Conservation (phyloP, 2,797 vertebrate genomes). For the Botia kubotai region DNA sequence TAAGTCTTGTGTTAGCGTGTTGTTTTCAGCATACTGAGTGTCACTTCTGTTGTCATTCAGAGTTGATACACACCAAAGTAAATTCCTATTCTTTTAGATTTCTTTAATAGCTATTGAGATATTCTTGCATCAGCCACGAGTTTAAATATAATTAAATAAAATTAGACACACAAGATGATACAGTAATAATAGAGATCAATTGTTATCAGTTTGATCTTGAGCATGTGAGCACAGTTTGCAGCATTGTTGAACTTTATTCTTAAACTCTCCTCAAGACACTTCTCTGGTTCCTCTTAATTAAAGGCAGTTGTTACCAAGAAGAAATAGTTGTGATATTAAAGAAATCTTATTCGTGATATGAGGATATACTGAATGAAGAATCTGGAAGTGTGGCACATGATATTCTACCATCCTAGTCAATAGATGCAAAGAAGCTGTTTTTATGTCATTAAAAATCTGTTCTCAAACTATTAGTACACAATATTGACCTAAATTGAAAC, state of each 20-base stretch:
- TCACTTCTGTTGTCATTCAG: not conserved
- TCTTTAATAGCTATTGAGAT: not conserved
- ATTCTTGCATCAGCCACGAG: not conserved
- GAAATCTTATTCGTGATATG: not conserved
- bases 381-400: too few relatives aligned
- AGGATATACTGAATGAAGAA: not conserved
- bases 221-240: not conserved
- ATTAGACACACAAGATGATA: not conserved
- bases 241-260: not conserved
- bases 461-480: not conserved
- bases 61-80: too few relatives aligned
- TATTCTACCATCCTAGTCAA: too few relatives aligned
- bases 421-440: not conserved
- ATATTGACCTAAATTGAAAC: not conserved
- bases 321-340: too few relatives aligned
- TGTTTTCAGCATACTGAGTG: not conserved
- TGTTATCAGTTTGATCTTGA: not conserved
- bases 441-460: not conserved
- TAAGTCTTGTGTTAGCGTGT: not conserved
- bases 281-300: too few relatives aligned
- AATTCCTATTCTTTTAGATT: not conserved
- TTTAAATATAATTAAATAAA: not conserved
- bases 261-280: not conserved
- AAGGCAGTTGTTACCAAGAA: too few relatives aligned
- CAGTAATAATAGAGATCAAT: not conserved